Evolutionary conservation across 2,888 invertebrate species (phyloP), one percentile per base, ranked within the genome.

Genomic region (Nysson spinosus): DNA sequence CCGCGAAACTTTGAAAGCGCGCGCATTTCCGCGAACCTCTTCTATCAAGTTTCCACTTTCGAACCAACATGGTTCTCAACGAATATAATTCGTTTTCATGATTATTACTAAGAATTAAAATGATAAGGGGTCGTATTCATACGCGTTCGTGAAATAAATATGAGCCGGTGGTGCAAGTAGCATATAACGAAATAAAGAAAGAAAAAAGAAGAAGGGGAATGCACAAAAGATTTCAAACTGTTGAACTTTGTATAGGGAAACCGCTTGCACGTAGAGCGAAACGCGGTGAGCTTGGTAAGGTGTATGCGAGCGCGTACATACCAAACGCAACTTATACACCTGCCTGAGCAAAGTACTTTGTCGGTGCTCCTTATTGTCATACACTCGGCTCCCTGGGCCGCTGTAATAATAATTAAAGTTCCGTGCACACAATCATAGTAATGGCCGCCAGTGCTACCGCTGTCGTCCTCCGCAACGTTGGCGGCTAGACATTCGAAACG

Each of bases 391-490:
- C 57, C 40, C 34, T 30, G 49, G 28, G 46, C 37, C 44, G 52
- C 54, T 58, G 72, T 77, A 78, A 81, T 77, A 76, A 83, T 80
- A 79, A 83, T 83, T 80, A 82, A 80, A 83, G 75, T 77, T 75
- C 76, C 72, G 78, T 63, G 78, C 78, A 77, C 74, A 82, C 80
- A 83, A 82, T 83, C 82, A 81, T 79, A 81, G 81, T 82, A 84
- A 84, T 82, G 82, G 83, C 75, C 71, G 78, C 67, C 61, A 20
- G 49, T 43, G 63, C 54, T 40, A 56, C 35, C 52, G 58, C 42
- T 34, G 54, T 55, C 49, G 66, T 49, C 55, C 58, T 69, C 64
- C 63, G 52, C 47, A 46, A 30, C 66, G 58, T 54, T 43, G 72
- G 52, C 67, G 68, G 74, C 70, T 68, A 73, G 78, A 75, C 71